Conservation (phyloP, 1,140 invertebrate genomes). For the Plectrocnemia conspersa region DNA sequence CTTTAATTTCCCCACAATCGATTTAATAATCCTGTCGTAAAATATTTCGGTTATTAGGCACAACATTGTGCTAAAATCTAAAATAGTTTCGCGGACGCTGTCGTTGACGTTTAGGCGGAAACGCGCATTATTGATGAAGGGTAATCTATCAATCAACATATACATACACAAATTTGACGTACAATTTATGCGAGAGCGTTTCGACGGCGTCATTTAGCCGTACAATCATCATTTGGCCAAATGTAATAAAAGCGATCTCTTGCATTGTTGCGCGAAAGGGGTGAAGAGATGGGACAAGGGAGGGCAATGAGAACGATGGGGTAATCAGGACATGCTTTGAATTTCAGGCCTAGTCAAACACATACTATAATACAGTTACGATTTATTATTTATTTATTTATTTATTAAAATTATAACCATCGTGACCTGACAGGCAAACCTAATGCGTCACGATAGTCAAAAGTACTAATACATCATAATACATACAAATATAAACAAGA, state of each 20-base stretch:
- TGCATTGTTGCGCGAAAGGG: not conserved
- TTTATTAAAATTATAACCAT: no score
- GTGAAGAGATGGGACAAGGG: not conserved
- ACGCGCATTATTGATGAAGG: slow-evolving; percentile 19
- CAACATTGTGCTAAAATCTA: no score
- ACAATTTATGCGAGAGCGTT: slow-evolving; percentile 19
- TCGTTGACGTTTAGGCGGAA: not conserved
- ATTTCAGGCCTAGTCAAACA: no score
- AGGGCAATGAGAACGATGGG: not conserved
- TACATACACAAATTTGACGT: slow-evolving; percentile 22
- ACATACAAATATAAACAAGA: no score
- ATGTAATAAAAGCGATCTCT: slow-evolving; percentile 10
- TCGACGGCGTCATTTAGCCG: slow-evolving; percentile 10
- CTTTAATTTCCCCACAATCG: no score
- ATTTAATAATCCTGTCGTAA: no score
- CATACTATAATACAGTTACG: not conserved
- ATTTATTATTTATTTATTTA: not conserved
- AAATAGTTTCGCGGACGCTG: slow-evolving; percentile 9
- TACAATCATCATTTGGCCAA: slow-evolving; percentile 7
- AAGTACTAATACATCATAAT: no score
- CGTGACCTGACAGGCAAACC: no score
- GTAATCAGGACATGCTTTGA: not conserved
- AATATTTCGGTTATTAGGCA: no score
- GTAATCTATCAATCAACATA: slow-evolving; percentile 25
- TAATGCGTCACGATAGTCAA: no score